phyloP scores from a whole-genome alignment of 2,888 invertebrate species.

The Plebejus argus region DNA sequence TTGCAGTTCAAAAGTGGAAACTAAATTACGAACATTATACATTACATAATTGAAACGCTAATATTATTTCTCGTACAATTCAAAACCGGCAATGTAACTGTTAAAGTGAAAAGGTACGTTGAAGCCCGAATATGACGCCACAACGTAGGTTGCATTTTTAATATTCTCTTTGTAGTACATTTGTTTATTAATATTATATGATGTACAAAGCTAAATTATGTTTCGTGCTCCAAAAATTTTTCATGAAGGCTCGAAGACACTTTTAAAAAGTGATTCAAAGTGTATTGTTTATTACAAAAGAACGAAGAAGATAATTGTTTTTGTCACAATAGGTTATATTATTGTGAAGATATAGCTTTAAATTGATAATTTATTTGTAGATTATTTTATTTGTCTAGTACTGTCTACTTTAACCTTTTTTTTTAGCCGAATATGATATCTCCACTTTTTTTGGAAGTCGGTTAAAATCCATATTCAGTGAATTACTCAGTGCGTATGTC shows the following conservation, averaged over 20 bases:
- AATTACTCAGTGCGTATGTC: no score
- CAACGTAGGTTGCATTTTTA: neutral
- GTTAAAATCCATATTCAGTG: no score
- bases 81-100: neutral
- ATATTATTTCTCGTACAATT: neutral
- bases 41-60: neutral
- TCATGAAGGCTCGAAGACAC: neutral
- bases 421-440: no score
- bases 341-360: no score
- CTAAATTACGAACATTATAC: neutral
- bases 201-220: neutral
- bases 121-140: neutral
- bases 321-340: no score
- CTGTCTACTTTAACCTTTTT: no score
- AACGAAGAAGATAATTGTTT: no score
- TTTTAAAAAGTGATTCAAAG: neutral
- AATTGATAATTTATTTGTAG: no score
- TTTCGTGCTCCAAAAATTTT: neutral
- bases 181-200: neutral
- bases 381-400: no score
- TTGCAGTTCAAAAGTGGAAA: neutral
- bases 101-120: neutral
- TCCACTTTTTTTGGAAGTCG: no score
- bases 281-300: neutral
- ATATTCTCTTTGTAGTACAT: neutral